These are phyloP conservation scores for Euphydryas editha DNA, from an alignment of 2,888 invertebrate species.

Conservation along the genomic window DNA sequence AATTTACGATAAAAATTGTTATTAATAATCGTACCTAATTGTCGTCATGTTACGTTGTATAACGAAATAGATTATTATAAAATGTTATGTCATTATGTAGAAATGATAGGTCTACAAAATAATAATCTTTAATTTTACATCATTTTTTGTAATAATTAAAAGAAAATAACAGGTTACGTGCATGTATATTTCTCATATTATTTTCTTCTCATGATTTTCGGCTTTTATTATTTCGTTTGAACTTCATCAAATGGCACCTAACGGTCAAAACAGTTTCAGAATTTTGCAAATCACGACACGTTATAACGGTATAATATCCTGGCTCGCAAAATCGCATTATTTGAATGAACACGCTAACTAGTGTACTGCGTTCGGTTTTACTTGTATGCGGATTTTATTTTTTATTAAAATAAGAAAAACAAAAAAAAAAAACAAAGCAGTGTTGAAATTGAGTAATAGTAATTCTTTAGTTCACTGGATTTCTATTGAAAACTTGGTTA, in stretches of 20 bases:
- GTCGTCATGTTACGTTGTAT: too few species aligned
- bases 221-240: background rate
- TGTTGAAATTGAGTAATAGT: too few species aligned
- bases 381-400: background rate
- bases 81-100: too few species aligned
- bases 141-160: too few species aligned
- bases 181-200: background rate
- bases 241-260: slow-evolving; percentile 2
- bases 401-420: background rate
- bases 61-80: too few species aligned
- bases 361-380: background rate
- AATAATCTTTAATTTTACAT: background rate
- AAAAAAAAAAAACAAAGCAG: too few species aligned
- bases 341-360: background rate
- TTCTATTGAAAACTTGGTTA: background rate
- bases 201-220: background rate
- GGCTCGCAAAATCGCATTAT: background rate
- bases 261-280: slow-evolving; percentile 20
- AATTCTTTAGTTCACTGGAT: too few species aligned
- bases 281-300: slow-evolving; percentile 20
- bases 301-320: slow-evolving; percentile 24
- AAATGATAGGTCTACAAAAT: too few species aligned
- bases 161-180: too few species aligned
- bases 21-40: too few species aligned
- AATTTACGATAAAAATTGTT: too few species aligned